Percentiles rank a stretch among this genome's conserved stretches.
Evolutionary conservation across 2,113 vertebrate species (phyloP).

Genomic region (Ondatra zibethicus): DNA sequence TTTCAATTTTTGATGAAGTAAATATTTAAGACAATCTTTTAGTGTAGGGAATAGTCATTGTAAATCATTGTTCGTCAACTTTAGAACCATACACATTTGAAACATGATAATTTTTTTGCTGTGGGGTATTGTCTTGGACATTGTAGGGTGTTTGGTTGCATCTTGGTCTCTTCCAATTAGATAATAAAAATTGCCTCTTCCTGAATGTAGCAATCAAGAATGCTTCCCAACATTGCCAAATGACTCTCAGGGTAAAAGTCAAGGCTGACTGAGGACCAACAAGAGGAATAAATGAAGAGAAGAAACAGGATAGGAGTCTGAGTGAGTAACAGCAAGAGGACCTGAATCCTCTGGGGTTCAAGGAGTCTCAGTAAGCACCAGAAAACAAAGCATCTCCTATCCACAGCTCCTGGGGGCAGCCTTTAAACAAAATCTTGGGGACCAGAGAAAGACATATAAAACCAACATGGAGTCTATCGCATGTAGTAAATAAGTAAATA

Average conservation of each 20-base stretch:
- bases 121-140: background rate
- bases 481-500: background rate
- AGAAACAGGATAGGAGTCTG: background rate
- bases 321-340: background rate
- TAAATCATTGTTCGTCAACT: background rate
- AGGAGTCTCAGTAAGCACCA: background rate
- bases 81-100: background rate
- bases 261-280: background rate
- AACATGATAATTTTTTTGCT: background rate
- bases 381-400: background rate
- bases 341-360: background rate
- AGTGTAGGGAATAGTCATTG: background rate
- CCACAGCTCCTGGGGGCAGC: no score
- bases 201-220: background rate
- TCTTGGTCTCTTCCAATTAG: background rate
- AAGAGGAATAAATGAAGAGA: background rate
- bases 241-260: background rate
- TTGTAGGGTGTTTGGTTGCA: background rate
- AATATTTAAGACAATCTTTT: background rate
- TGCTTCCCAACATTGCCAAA: background rate
- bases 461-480: background rate
- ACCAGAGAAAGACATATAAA: background rate
- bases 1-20: constrained; percentile 16
- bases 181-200: background rate
- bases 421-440: background rate